phyloP scores from a whole-genome alignment of 2,888 invertebrate species.

The Drosophila incognita region DNA sequence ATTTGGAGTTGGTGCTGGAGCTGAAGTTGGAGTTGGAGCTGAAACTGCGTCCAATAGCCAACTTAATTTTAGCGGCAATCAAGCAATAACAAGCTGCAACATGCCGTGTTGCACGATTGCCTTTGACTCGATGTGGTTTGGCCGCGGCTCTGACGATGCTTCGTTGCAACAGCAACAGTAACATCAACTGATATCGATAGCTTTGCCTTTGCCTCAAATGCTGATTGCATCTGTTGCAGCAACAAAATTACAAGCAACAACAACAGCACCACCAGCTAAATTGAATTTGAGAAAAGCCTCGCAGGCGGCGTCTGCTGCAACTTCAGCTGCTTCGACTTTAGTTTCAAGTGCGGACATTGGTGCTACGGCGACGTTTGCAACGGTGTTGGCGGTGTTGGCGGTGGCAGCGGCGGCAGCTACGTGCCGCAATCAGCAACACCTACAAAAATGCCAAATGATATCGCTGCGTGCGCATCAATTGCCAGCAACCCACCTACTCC shows the following conservation, averaged over 20 bases:
- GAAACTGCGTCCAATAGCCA: constrained; percentile 63
- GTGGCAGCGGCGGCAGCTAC: constrained; percentile 53
- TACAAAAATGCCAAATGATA: constrained; percentile 78
- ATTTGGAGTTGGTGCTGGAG: constrained; percentile 63
- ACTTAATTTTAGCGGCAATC: constrained; percentile 80
- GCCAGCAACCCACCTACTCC: constrained; percentile 61
- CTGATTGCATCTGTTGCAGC: constrained; percentile 81
- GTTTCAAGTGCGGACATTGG: constrained; percentile 62
- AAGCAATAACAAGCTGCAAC: constrained; percentile 80
- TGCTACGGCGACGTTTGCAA: constrained; percentile 3
- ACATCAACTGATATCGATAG: constrained; percentile 77
- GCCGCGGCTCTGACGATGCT: constrained; percentile 36
- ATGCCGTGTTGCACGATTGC: constrained; percentile 81
- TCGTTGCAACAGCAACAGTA: constrained; percentile 48
- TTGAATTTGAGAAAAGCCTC: constrained; percentile 72
- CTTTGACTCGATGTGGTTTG: constrained; percentile 68
- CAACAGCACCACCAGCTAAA: constrained; percentile 65
- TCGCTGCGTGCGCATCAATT: constrained; percentile 76
- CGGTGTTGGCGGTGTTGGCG: constrained; percentile 7
- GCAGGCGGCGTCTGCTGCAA: constrained; percentile 33
- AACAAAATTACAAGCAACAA: constrained; percentile 75
- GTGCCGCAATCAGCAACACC: constrained; percentile 80
- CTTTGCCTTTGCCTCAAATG: constrained; percentile 74
- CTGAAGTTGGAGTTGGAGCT: constrained; percentile 32
- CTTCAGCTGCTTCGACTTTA: constrained; percentile 38